Evolutionary conservation across 2,888 invertebrate genomes (phyloP).

Genomic region (Pegoplata infirma): DNA sequence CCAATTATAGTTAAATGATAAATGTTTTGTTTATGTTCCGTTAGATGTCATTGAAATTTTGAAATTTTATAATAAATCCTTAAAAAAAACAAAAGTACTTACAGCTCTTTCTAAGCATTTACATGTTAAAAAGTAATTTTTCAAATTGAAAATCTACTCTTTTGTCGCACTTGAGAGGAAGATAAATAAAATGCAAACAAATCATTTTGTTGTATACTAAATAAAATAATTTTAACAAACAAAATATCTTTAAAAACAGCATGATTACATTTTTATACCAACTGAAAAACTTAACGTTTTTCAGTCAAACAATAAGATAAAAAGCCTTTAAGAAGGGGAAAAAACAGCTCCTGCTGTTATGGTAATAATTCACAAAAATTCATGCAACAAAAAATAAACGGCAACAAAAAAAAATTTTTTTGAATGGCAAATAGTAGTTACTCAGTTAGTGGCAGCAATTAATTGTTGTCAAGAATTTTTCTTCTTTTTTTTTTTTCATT

Average conservation of each 20-base stretch:
- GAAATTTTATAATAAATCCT: background rate
- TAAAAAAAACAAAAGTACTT: too few species aligned
- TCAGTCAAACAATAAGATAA: background rate
- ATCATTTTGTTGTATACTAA: background rate
- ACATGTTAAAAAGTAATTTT: background rate
- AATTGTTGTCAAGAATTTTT: conserved; percentile 45
- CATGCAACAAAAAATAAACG: too few species aligned
- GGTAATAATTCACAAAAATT: conserved; percentile 23
- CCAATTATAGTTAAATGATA: background rate
- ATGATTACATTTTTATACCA: background rate
- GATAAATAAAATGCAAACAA: background rate
- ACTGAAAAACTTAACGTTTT: background rate
- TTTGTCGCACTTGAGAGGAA: background rate
- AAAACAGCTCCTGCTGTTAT: conserved; percentile 5
- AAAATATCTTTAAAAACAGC: background rate
- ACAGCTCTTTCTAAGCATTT: too few species aligned
- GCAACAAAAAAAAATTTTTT: background rate
- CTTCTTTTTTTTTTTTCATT: background rate
- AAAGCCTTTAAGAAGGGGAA: background rate
- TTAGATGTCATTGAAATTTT: background rate
- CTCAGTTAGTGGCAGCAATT: conserved; percentile 46
- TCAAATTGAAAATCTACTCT: background rate
- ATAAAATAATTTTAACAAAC: background rate
- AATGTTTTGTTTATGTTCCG: background rate
- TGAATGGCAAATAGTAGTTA: conserved; percentile 7